Evolutionary conservation across 2,888 invertebrate genomes (phyloP).

Genomic region (Pegoplata infirma): DNA sequence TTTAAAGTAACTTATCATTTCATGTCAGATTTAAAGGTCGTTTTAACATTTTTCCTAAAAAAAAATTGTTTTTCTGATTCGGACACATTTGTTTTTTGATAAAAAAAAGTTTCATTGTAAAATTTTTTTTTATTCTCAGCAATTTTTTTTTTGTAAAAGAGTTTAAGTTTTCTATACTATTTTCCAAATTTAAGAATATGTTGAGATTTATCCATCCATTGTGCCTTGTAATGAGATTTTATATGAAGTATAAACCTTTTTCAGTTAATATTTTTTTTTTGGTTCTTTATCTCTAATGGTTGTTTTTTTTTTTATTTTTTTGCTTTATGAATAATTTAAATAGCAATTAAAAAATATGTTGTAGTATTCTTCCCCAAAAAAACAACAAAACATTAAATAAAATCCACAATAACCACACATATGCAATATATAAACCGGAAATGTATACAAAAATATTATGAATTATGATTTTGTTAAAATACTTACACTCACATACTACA

Average conservation of each 20-base stretch:
- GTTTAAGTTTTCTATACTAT: no score
- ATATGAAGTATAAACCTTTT: constrained; percentile 11
- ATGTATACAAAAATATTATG: constrained; percentile 27
- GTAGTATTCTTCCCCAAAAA: background rate
- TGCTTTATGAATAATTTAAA: constrained; percentile 46
- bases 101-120: no score
- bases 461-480: constrained; percentile 17
- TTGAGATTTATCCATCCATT: no score
- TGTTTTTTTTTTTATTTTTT: background rate
- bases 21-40: no score
- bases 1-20: no score
- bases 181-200: no score
- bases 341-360: constrained; percentile 42
- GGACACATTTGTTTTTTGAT: no score
- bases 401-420: constrained; percentile 6
- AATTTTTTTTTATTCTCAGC: no score
- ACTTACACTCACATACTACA: background rate
- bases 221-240: background rate
- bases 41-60: no score
- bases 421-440: constrained; percentile 18
- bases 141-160: no score
- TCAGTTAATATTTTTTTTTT: constrained; percentile 15
- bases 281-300: constrained; percentile 10
- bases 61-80: no score
- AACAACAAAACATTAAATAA: constrained; percentile 14